Evolutionary conservation across 2,113 vertebrate genomes (phyloP), one percentile per base, ranked within the genome.

Genomic region (Ranitomeya imitator): DNA sequence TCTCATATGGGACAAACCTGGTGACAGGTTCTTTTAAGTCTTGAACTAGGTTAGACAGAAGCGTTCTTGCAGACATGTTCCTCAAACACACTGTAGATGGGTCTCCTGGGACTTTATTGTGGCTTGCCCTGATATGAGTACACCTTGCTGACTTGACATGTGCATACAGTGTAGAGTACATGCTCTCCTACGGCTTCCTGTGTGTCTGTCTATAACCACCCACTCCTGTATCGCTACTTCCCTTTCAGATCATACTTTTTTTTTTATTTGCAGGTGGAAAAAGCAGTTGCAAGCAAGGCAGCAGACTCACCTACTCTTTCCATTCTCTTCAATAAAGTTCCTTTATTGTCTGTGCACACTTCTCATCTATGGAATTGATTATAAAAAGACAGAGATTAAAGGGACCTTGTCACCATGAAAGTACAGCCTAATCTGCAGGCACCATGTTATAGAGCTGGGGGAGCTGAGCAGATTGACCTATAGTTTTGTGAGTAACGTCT

Each of bases 161-260:
- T 85, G 73, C 69, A 60, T 71, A 83, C 21, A 37, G 52, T 23
- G n/a, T 88, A 61, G 79, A 78, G 54, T 67, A 26, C 61, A 67
- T 77, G n/a, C 63, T 88, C 87, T 88, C 87, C 87, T 88, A 88
- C 87, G 65, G 59, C 73, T 88, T 88, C 87, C 87, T 88, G 87
- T 84, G 71, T 84, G 37, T 87, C 51, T 65, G 37, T 61, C 26
- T 83, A 13, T 76, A 45, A 83, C 76, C 86, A 88, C 87, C 87
- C 71, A 84, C 87, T 65, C 19, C 51, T 79, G 60, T 78, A 76
- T 61, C 26, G n/a, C 57, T 18, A 82, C 69, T 88, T 84, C 80
- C 87, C 80, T 52, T 88, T 88, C 45, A 84, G 26, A 21, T 4
- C 31, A 31, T 73, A 45, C 18, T 59, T 81, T 18, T 26, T 26